Percentiles rank a stretch among this genome's conserved stretches.
Conservation (phyloP, 2,888 invertebrate genomes). For the Limnephilus lunatus region DNA sequence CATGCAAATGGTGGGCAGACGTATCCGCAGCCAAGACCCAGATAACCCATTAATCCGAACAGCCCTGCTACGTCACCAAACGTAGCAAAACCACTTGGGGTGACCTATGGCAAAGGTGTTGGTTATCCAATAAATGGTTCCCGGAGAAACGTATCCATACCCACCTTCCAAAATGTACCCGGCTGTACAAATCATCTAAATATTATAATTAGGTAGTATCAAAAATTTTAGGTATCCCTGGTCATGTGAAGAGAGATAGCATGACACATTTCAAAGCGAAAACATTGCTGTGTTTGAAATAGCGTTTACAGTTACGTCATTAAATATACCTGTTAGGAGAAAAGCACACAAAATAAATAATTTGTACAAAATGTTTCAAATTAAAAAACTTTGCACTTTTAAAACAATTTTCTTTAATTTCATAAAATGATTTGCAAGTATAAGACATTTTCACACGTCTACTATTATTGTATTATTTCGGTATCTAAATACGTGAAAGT, state of each 20-base stretch:
- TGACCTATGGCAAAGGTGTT: too few relatives aligned
- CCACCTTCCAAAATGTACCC: too few relatives aligned
- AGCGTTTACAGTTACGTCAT: not conserved
- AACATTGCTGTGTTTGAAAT: not conserved
- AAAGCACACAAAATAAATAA: not conserved
- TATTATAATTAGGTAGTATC: too few relatives aligned
- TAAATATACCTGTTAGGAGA: not conserved
- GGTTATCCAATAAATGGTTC: too few relatives aligned
- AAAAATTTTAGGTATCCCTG: not conserved
- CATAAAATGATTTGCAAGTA: not conserved
- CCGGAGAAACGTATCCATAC: too few relatives aligned
- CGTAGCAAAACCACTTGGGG: too few relatives aligned
- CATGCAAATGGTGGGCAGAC: too few relatives aligned
- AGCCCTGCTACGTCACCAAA: too few relatives aligned
- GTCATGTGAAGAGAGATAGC: not conserved
- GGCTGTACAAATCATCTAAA: too few relatives aligned
- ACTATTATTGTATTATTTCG: not conserved
- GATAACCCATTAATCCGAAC: too few relatives aligned
- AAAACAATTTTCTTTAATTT: not conserved
- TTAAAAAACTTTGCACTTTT: not conserved
- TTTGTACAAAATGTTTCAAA: not conserved
- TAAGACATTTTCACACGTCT: not conserved
- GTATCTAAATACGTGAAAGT: not conserved
- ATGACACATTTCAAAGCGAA: too few relatives aligned
- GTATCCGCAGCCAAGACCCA: too few relatives aligned